Conservation (phyloP, 2,888 invertebrate species). For the Chrysotoxum bicinctum region DNA sequence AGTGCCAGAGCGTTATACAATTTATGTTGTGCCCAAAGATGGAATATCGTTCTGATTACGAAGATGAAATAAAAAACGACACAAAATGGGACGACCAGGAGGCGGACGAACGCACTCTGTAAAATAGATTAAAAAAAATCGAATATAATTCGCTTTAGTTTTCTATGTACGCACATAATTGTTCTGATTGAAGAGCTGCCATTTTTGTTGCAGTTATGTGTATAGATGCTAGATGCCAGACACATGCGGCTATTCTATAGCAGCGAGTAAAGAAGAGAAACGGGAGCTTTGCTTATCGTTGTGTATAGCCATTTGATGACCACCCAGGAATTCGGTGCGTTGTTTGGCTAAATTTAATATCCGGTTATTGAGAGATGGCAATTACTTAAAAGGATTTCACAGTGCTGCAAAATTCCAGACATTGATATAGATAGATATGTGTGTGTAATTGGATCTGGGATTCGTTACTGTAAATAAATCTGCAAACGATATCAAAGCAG, state of each 20-base stretch:
- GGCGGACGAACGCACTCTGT: neutral
- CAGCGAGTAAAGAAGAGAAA: neutral
- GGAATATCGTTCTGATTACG: constrained; percentile 59
- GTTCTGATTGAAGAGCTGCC: constrained; percentile 51
- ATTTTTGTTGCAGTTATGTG: neutral
- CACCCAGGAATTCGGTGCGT: constrained; percentile 57
- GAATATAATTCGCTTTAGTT: constrained; percentile 61
- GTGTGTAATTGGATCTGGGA: neutral
- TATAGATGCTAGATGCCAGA: neutral
- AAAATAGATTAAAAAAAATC: constrained; percentile 37
- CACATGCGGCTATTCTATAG: neutral
- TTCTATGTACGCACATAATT: constrained; percentile 44
- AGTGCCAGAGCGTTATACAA: constrained; percentile 35
- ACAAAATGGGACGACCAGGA: neutral
- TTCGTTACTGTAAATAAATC: neutral
- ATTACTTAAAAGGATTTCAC: constrained; percentile 19
- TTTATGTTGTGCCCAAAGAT: constrained; percentile 50
- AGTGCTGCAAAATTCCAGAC: constrained; percentile 19
- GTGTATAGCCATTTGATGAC: constrained; percentile 33
- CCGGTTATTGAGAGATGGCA: constrained; percentile 34
- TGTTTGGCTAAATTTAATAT: constrained; percentile 51
- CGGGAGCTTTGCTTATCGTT: neutral
- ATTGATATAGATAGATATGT: neutral
- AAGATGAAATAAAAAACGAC: neutral
- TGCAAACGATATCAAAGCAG: no score